Evolutionary conservation across 1,140 invertebrate genomes (phyloP), one percentile per base, ranked within the genome.

Genomic region (Sycophaga agraensis): DNA sequence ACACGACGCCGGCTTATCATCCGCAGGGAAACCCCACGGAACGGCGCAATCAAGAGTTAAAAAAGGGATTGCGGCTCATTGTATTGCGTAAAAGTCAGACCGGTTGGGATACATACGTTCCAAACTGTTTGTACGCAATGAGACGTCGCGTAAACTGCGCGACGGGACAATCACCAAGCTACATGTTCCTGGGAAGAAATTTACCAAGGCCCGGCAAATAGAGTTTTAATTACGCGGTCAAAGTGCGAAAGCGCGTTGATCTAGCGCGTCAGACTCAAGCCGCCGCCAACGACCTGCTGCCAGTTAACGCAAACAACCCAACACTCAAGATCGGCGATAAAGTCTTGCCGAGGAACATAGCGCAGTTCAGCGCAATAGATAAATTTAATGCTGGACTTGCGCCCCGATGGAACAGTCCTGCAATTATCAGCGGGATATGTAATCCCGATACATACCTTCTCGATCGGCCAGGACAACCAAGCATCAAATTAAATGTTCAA

Each of bases 31-130:
- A n/a, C n/a, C n/a, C n/a, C n/a, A n/a, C n/a, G n/a, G n/a, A n/a
- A n/a, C n/a, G n/a, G n/a, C n/a, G n/a, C n/a, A n/a, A n/a, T n/a
- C n/a, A n/a, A n/a, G n/a, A n/a, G n/a, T n/a, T n/a, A n/a, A n/a
- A 70, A 53, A 68, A 68, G 56, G 68, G 65, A 0, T 31, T 72
- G 1, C 54, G 67, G 11, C 11, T 72, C 4, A 40, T 40, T 16
- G 17, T 70, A 9, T 2, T 59, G n/a, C 34, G 35, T 2, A 14
- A 65, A 39, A 16, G 14, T 1, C 68, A 70, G 28, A 21, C 45
- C 4, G 28, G 49, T 19, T 71, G 71, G 66, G 65, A 59, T n/a
- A 50, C 51, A 19, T 14, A 60, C 2, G 12, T 70, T 12, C 62
- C 66, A 0, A 2, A 59, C 2, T 50, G 68, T 1, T 39, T 72